Evolutionary conservation across 1,140 invertebrate genomes (phyloP).

Genomic region (Lasaia peninsularis): DNA sequence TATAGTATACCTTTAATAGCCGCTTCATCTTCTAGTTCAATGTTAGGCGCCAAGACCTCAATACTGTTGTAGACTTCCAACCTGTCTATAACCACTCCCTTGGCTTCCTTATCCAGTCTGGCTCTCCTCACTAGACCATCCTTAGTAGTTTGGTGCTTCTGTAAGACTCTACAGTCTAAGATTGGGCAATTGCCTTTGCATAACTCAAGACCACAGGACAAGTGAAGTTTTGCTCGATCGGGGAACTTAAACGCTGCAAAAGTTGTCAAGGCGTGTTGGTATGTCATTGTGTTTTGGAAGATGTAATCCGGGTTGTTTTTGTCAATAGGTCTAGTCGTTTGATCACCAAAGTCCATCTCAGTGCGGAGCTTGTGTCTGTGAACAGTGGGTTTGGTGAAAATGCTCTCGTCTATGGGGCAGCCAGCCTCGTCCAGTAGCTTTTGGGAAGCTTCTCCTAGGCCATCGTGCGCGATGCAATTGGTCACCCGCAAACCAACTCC

Average conservation of each 20-base stretch:
- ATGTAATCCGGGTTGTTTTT: conserved; percentile 51
- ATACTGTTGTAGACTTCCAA: conserved; percentile 88
- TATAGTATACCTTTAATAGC: conserved; percentile 75
- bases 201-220: conserved; percentile 81
- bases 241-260: conserved; percentile 90
- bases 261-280: conserved; percentile 79
- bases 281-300: conserved; percentile 76
- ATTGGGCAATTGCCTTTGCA: conserved; percentile 82
- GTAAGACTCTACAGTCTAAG: conserved; percentile 73
- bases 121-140: conserved; percentile 68
- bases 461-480: conserved; percentile 86
- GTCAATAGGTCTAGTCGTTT: conserved; percentile 47
- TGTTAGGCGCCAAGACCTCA: conserved; percentile 86
- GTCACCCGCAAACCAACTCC: conserved; percentile 84
- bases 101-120: conserved; percentile 69
- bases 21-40: conserved; percentile 81
- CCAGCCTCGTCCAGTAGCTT: conserved; percentile 83
- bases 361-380: conserved; percentile 56
- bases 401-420: conserved; percentile 83
- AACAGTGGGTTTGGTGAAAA: conserved; percentile 77
- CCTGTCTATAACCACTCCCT: conserved; percentile 80
- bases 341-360: conserved; percentile 56
- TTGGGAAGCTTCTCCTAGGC: conserved; percentile 83
- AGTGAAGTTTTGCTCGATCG: conserved; percentile 84
- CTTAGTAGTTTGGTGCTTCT: conserved; percentile 64